Evolutionary conservation across 2,888 invertebrate species (phyloP), one percentile per base, ranked within the genome.

Genomic region (Troides helena): DNA sequence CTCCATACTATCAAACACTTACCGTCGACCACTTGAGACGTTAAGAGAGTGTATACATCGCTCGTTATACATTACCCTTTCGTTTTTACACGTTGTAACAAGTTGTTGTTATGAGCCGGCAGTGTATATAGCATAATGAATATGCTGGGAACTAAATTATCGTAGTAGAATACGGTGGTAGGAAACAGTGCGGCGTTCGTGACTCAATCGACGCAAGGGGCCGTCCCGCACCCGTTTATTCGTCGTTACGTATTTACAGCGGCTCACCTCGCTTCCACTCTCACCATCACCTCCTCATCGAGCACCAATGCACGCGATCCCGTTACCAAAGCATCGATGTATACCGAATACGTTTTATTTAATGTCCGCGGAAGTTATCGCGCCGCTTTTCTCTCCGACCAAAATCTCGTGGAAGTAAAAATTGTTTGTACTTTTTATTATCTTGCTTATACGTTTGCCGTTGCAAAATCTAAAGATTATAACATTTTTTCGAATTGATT

Each of bases 171-270:
- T 83, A 81, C 80, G 78, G 80, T 81, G 79, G 82, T 81, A 77
- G 67, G 69, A 72, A 74, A 75, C 78, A 73, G 83, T 82, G 84
- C 85, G 84, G 81, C 72, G 82, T 84, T 85, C 85, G 86, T 86
- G 87, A 87, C 83, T 84, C 86, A 84, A 84, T 84, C 81, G 80
- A 80, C 81, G 82, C 81, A 80, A 82, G 85, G 81, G 85, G 85
- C 84, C 83, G 83, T 79, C 77, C 80, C 80, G 81, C 79, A 78
- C 80, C 79, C 76, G 80, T 78, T 72, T 76, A 76, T 80, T 79
- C 78, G 72, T 74, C 79, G 76, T 73, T 73, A 71, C 68, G 74
- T 67, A 71, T 73, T 72, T 65, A 72, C 76, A 74, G 74, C 72
- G 73, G 72, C 74, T 62, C 62, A 62, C 70, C 74, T 70, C 69